Percentiles rank a stretch among this genome's conserved stretches.
Conservation (phyloP, 2,797 vertebrate species). For the Vultur gryphus region DNA sequence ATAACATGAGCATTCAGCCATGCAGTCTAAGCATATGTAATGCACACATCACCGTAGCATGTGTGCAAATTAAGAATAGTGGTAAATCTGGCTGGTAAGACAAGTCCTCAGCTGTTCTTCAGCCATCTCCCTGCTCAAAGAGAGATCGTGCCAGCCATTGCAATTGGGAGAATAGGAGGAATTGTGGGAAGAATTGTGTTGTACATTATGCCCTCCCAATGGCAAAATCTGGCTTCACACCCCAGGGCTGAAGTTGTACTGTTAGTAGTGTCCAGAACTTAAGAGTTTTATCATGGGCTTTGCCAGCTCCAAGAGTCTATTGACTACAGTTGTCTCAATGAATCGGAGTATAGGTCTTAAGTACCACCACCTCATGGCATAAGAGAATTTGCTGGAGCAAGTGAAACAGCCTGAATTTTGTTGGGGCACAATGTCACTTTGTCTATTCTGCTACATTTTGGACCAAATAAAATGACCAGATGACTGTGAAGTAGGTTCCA, state of each 20-base stretch:
- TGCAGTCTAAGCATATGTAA: background rate
- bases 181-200: background rate
- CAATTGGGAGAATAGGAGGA: background rate
- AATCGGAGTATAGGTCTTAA: background rate
- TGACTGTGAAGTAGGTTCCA: background rate
- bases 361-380: background rate
- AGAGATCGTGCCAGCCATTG: background rate
- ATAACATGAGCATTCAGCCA: background rate
- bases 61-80: conserved; percentile 11
- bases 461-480: background rate
- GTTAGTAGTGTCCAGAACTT: background rate
- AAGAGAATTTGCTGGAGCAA: background rate
- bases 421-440: background rate
- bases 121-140: background rate
- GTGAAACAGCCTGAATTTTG: background rate
- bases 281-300: background rate
- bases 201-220: background rate
- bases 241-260: background rate
- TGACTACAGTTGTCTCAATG: background rate
- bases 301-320: background rate
- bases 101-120: conserved; percentile 7
- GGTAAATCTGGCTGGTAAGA: conserved; percentile 3
- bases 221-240: background rate
- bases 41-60: background rate
- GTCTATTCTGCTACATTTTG: background rate